Percentiles rank a stretch among this genome's conserved stretches.
Conservation (phyloP, 1,140 invertebrate species). For the Chlorops oryzae region DNA sequence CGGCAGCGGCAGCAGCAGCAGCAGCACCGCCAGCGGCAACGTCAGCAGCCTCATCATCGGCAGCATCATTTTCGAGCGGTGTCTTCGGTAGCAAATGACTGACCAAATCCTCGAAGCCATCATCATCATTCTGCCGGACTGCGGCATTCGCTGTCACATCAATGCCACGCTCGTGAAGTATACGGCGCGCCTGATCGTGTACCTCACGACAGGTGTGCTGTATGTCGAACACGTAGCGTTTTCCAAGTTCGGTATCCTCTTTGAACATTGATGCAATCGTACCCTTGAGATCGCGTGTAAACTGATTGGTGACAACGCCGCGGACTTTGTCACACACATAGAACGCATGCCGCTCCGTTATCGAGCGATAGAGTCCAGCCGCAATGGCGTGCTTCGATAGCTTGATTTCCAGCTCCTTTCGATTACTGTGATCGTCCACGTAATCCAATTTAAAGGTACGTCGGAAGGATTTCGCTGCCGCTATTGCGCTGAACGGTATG, state of each 20-base stretch:
- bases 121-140: neutral
- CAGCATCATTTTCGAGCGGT: neutral
- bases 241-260: slow-evolving; percentile 77
- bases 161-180: slow-evolving; percentile 56
- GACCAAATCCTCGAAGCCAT: neutral
- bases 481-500: slow-evolving; percentile 76
- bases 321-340: slow-evolving; percentile 86
- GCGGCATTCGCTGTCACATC: slow-evolving; percentile 24
- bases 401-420: slow-evolving; percentile 68
- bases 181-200: slow-evolving; percentile 75
- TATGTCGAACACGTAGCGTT: slow-evolving; percentile 86
- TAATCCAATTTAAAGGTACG: slow-evolving; percentile 71
- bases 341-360: slow-evolving; percentile 86
- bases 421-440: slow-evolving; percentile 62
- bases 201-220: slow-evolving; percentile 78
- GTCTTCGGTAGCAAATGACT: neutral
- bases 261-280: slow-evolving; percentile 88
- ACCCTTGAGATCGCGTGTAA: slow-evolving; percentile 81
- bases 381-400: slow-evolving; percentile 71
- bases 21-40: slow-evolving; percentile 5
- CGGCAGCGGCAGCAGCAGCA: slow-evolving; percentile 1
- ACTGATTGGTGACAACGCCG: slow-evolving; percentile 79
- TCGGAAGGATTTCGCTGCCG: slow-evolving; percentile 68
- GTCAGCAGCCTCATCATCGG: slow-evolving; percentile 10
- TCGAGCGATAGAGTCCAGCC: slow-evolving; percentile 75